Base-by-base conservation (phyloP, 2,797 vertebrate genomes). In the Danionella dracula region DNA sequence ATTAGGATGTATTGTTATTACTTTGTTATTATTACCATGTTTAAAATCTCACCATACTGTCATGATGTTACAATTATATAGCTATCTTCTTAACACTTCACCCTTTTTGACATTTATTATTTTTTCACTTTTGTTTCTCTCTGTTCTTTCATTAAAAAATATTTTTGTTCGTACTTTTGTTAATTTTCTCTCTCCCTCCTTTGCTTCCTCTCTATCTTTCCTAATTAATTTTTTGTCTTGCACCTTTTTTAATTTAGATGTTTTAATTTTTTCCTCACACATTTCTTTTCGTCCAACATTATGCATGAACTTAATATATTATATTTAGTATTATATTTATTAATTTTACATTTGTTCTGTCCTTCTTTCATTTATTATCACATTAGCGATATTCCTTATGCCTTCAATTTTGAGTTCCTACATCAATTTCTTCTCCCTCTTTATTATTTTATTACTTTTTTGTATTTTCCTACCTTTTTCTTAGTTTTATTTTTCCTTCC, bases 41-140 rank as follows among this genome's bases (percentile, higher is more conserved):
- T n/a, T n/a, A n/a, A n/a, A n/a, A n/a, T n/a, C n/a, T n/a, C n/a
- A n/a, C n/a, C n/a, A n/a, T n/a, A n/a, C n/a, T n/a, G n/a, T n/a
- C n/a, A n/a, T n/a, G n/a, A n/a, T n/a, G n/a, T n/a, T n/a, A n/a
- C n/a, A n/a, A n/a, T n/a, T n/a, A n/a, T n/a, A n/a, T n/a, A n/a
- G n/a, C 66, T 70, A 80, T 80, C 73, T 76, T 80, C 83, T 88
- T 77, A 15, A 78, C 81, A 85, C 83, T 82, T 71, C 76, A 51
- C 77, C 71, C 64, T 27, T 23, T 64, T 19, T 53, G 4, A 23
- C 55, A 57, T 2, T 31, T 13, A 11, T 23, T 41, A n/a, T 31
- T 37, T 61, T 13, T 20, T 2, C 35, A 15, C 4, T 5, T 13
- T 5, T 0, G 6, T 58, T n/a, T 0, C 6, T 20, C 2, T 31